Evolutionary conservation across 2,797 vertebrate genomes (phyloP).

Genomic region (Halcyon chelicuti): DNA sequence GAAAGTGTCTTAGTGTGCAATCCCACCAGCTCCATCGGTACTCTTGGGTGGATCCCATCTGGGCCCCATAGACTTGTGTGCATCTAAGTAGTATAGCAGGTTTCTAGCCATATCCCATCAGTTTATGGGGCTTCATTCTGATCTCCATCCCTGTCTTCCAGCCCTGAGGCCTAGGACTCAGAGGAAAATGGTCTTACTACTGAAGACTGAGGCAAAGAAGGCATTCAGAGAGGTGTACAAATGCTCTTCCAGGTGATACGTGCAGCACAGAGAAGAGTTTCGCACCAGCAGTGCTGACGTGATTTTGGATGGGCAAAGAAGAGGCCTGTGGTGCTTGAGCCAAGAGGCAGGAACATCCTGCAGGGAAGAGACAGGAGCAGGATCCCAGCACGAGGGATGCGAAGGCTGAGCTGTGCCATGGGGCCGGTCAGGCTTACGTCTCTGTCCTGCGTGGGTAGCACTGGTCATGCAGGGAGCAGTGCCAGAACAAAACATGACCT

Average conservation of each 20-base stretch:
- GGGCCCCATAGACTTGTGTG: too few relatives aligned
- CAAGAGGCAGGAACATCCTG: neutral
- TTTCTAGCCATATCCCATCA: too few relatives aligned
- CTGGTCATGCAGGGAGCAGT: neutral
- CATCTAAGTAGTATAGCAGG: too few relatives aligned
- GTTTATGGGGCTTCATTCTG: too few relatives aligned
- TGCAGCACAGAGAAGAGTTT: neutral
- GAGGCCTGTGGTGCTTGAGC: neutral
- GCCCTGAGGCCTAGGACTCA: too few relatives aligned
- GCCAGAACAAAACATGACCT: neutral
- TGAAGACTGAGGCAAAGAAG: too few relatives aligned
- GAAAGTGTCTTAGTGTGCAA: too few relatives aligned
- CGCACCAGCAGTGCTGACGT: rapidly evolving
- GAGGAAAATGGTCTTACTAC: too few relatives aligned
- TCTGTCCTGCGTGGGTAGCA: neutral
- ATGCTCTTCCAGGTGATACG: neutral
- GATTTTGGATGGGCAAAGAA: neutral
- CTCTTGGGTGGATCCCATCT: too few relatives aligned
- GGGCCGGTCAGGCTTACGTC: rapidly evolving
- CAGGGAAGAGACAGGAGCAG: neutral
- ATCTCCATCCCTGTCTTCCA: too few relatives aligned
- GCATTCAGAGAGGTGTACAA: too few relatives aligned
- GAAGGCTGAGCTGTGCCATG: neutral
- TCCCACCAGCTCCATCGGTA: too few relatives aligned
- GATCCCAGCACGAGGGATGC: neutral